A percentile compares a stretch with the other conserved stretches of the same genome.
Conservation (phyloP, 2,888 invertebrate species). For the Hirtodrosophila histrioides region DNA sequence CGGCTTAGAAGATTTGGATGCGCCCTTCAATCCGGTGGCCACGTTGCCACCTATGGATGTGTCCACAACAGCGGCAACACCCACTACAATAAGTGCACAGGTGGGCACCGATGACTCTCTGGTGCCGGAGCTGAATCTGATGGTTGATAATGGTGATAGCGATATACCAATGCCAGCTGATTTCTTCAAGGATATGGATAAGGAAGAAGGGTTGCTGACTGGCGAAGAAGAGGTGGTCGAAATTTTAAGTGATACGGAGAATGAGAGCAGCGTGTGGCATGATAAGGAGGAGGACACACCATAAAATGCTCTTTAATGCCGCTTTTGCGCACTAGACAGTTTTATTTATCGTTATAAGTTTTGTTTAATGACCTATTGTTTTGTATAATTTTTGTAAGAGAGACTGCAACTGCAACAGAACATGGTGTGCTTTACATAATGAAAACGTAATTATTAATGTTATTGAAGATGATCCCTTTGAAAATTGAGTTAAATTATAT, state of each 20-base stretch:
- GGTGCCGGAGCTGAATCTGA: constrained; percentile 61
- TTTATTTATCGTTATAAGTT: constrained; percentile 61
- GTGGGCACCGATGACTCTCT: constrained; percentile 52
- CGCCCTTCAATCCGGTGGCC: constrained; percentile 85
- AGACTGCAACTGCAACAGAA: constrained; percentile 72
- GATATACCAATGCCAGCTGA: constrained; percentile 52
- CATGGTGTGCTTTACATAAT: constrained; percentile 75
- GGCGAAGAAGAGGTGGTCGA: constrained; percentile 64
- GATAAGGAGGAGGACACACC: constrained; percentile 67
- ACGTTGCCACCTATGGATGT: constrained; percentile 79
- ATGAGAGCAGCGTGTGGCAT: constrained; percentile 72
- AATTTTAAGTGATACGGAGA: constrained; percentile 69
- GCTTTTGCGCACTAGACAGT: constrained; percentile 55
- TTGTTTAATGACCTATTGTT: constrained; percentile 61
- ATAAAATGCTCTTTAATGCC: constrained; percentile 46
- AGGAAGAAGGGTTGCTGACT: constrained; percentile 48
- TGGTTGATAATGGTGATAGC: constrained; percentile 53
- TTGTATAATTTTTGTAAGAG: constrained; percentile 72
- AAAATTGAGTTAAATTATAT: constrained; percentile 46
- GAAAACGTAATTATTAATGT: constrained; percentile 57
- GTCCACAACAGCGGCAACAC: constrained; percentile 50
- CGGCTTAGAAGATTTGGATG: constrained; percentile 89
- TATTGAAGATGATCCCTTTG: constrained; percentile 39
- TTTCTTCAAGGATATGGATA: constrained; percentile 54
- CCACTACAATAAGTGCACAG: constrained; percentile 48